Evolutionary conservation across 2,113 vertebrate genomes (phyloP).

Genomic region (Bufo bufo): DNA sequence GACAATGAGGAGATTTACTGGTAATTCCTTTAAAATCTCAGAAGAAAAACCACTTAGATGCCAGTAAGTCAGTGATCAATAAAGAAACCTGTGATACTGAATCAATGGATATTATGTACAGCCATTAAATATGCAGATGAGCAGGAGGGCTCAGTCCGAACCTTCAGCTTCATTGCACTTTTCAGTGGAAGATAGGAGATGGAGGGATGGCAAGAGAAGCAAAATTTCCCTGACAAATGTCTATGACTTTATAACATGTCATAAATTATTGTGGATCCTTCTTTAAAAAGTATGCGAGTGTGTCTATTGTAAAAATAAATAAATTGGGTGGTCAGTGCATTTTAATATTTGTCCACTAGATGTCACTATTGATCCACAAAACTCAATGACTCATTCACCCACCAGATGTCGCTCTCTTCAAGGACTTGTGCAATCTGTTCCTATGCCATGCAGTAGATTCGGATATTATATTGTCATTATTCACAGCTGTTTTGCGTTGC

Average conservation of each 20-base stretch:
- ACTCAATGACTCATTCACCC: not conserved
- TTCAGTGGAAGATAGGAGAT: too few species aligned
- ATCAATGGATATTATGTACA: not conserved
- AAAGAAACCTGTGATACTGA: not conserved
- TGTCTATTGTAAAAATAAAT: too few species aligned
- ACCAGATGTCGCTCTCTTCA: conserved; percentile 22
- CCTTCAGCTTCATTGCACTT: too few species aligned
- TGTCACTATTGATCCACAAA: conserved; percentile 60
- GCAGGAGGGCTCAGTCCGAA: too few species aligned
- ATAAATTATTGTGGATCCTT: too few species aligned
- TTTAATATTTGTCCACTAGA: conserved; percentile 57
- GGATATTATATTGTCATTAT: not conserved
- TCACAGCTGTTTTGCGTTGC: not conserved
- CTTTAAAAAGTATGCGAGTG: too few species aligned
- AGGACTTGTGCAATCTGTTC: not conserved
- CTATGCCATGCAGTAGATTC: not conserved
- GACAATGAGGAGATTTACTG: not conserved
- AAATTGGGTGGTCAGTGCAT: not conserved
- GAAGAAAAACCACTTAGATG: not conserved
- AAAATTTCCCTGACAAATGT: too few species aligned
- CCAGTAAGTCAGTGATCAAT: not conserved
- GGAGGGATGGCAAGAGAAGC: too few species aligned
- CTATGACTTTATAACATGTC: too few species aligned
- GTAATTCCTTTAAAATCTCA: not conserved
- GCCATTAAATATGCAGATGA: not conserved